Evolutionary conservation across 2,797 vertebrate species (phyloP).

Genomic region (Kryptolebias ocellatus): DNA sequence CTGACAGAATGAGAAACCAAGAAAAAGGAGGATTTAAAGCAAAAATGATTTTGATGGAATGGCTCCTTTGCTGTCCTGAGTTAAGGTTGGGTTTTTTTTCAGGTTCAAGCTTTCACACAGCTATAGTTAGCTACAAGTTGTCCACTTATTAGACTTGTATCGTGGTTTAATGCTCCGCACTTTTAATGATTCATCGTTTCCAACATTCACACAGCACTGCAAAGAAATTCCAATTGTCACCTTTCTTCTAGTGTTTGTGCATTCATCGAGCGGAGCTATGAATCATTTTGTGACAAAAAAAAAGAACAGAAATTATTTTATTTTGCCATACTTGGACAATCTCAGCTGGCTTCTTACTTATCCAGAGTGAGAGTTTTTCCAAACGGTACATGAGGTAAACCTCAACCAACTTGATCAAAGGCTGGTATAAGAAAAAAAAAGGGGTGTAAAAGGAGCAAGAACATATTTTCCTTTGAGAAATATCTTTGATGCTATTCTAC

Average conservation of each 20-base stretch:
- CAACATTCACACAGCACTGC: background rate
- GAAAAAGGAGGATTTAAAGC: slow-evolving; percentile 6
- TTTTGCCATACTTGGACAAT: too few species aligned
- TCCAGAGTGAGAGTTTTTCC: too few species aligned
- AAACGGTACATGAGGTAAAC: background rate
- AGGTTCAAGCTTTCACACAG: slow-evolving; percentile 9
- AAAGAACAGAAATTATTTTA: too few species aligned
- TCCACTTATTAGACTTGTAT: background rate
- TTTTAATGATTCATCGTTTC: background rate
- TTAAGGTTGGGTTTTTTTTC: slow-evolving; percentile 5
- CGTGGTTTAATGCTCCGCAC: background rate
- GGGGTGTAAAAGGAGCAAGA: background rate
- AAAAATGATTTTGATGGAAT: slow-evolving; percentile 28
- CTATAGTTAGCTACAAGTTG: background rate
- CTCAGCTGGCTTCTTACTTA: too few species aligned
- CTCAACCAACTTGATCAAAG: background rate
- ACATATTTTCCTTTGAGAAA: slow-evolving; percentile 1
- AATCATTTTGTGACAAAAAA: too few species aligned
- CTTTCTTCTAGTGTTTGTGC: too few species aligned
- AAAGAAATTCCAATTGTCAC: too few species aligned
- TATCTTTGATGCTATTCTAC: background rate
- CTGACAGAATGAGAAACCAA: slow-evolving; percentile 37
- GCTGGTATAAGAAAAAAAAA: background rate
- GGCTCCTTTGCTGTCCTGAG: slow-evolving; percentile 3
- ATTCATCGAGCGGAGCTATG: too few species aligned